These are phyloP conservation scores for Oscheius sp. DNA, from an alignment of 1,140 invertebrate species.

Conservation along the genomic window DNA sequence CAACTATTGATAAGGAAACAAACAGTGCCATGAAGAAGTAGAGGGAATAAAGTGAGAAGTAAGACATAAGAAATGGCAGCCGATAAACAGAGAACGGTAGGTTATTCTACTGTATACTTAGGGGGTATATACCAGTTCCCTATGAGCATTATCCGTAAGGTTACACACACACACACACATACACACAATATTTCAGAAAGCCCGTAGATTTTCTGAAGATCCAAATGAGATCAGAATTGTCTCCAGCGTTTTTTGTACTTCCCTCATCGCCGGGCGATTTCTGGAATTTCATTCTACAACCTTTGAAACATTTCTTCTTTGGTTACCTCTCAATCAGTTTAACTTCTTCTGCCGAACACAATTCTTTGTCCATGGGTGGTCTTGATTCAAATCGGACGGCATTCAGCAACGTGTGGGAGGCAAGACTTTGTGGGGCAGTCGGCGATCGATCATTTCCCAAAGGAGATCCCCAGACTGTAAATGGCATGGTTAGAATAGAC, in stretches of 20 bases:
- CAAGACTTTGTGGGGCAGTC: not conserved
- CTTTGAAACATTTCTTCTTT: not conserved
- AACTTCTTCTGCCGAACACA: not conserved
- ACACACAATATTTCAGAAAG: no score
- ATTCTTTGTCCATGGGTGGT: not conserved
- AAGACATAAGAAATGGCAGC: no score
- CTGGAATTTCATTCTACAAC: not conserved
- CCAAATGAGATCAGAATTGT: not conserved
- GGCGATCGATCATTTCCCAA: conserved; percentile 1
- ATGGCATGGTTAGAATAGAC: not conserved
- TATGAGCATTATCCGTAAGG: no score
- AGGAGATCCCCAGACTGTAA: not conserved
- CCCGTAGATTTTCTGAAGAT: not conserved
- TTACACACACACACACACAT: no score
- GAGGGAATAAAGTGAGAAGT: no score
- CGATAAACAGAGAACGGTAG: no score
- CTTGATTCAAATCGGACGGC: not conserved
- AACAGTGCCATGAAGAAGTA: no score
- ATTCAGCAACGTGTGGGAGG: not conserved
- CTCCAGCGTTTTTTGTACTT: not conserved
- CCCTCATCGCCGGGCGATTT: not conserved
- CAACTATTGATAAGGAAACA: no score
- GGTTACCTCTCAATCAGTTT: not conserved
- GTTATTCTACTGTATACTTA: no score
- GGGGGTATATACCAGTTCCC: no score